A percentile compares a stretch with the other conserved stretches of the same genome.
Evolutionary conservation across 2,113 vertebrate species (phyloP).

Genomic region (Zootoca vivipara): DNA sequence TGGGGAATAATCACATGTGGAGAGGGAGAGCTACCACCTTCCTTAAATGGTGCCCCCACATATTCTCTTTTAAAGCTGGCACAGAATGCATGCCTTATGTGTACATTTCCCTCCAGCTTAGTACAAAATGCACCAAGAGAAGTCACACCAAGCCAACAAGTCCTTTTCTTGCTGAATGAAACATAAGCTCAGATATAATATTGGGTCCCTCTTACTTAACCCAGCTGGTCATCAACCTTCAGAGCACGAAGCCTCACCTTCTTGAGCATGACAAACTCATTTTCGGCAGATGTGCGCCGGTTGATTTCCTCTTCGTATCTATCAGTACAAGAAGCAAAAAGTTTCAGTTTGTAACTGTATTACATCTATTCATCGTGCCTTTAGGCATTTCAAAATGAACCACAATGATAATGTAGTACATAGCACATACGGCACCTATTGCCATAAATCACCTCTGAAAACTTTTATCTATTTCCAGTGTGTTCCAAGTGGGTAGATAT

Average conservation of each 20-base stretch:
- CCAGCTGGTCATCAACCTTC: neutral
- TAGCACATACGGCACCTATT: neutral
- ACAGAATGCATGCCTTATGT: neutral
- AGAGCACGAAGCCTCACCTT: constrained; percentile 75
- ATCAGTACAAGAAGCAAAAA: neutral
- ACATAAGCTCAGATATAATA: no score
- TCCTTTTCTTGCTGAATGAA: neutral
- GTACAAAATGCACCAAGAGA: neutral
- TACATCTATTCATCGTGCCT: no score
- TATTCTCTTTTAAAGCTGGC: neutral
- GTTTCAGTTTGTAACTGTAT: no score
- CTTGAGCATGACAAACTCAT: constrained; percentile 89
- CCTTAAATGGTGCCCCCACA: no score
- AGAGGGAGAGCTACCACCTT: no score
- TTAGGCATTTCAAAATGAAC: neutral
- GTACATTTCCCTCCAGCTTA: neutral
- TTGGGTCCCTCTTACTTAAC: neutral
- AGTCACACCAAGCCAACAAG: no score
- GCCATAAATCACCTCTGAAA: neutral
- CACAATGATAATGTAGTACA: no score
- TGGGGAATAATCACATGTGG: neutral
- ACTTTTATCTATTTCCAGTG: neutral
- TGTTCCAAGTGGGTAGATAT: neutral
- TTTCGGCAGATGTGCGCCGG: constrained; percentile 83
- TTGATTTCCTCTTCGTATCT: constrained; percentile 93